Conservation (phyloP, 2,797 vertebrate species). For the Loris lydekkerianus region DNA sequence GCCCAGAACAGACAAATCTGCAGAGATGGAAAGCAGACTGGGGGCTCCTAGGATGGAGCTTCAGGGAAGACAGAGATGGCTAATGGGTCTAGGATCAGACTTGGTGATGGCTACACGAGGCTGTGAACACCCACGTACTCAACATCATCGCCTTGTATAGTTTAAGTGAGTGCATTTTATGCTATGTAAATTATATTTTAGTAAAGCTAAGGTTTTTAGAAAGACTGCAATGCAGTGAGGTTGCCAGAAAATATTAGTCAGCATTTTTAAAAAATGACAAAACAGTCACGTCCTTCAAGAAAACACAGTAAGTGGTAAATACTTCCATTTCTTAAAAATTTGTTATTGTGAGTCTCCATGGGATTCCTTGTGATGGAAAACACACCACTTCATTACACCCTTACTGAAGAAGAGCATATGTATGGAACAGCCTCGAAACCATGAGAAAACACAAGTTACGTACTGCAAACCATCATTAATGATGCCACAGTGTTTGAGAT, state of each 20-base stretch:
- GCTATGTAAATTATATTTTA: background rate
- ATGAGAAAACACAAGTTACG: background rate
- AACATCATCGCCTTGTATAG: background rate
- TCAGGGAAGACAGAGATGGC: accelerated
- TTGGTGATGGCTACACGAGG: background rate
- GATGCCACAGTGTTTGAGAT: background rate
- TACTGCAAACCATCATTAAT: background rate
- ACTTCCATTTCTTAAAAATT: slow-evolving; percentile 6
- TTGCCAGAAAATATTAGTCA: background rate
- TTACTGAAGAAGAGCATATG: background rate
- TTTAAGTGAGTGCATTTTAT: background rate
- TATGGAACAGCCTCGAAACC: background rate
- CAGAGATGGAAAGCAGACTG: background rate
- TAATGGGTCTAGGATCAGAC: background rate
- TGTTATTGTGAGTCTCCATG: background rate
- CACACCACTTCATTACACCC: background rate
- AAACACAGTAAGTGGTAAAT: slow-evolving; percentile 30
- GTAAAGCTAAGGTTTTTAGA: background rate
- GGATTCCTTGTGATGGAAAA: background rate
- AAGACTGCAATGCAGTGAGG: background rate
- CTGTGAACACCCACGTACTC: background rate
- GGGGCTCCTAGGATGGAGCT: background rate
- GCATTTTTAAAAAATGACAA: background rate
- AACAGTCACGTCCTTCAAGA: background rate
- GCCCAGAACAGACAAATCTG: background rate